phyloP scores from a whole-genome alignment of 2,113 vertebrate species.

The Zosterops japonicus region DNA sequence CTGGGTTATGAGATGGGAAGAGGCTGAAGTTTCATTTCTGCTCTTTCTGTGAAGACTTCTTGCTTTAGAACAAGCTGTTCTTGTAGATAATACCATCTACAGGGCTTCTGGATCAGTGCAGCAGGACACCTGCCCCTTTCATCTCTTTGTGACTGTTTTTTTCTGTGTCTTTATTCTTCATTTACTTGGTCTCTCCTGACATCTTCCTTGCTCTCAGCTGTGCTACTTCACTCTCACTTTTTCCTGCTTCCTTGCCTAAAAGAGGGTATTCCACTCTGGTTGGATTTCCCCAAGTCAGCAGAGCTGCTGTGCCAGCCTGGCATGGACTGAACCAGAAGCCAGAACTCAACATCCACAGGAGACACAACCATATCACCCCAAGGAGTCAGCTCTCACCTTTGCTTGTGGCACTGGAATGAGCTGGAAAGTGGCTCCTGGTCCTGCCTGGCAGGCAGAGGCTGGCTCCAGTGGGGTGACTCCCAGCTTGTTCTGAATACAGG shows the following conservation, averaged over 20 bases:
- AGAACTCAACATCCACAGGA: neutral
- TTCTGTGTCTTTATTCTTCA: neutral
- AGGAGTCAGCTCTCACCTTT: neutral
- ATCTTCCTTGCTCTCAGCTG: neutral
- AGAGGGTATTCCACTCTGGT: neutral
- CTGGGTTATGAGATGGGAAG: neutral
- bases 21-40: neutral
- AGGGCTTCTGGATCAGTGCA: neutral
- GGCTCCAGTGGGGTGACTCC: conserved; percentile 3
- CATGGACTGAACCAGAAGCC: neutral
- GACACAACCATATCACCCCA: neutral
- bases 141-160: neutral
- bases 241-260: neutral
- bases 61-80: neutral
- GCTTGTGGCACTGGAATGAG: neutral
- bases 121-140: neutral
- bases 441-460: neutral
- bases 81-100: neutral
- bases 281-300: neutral
- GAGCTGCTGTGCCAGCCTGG: neutral
- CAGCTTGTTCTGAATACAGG: neutral
- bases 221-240: neutral
- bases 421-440: neutral
- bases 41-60: neutral
- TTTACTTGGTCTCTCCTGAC: neutral